A percentile compares a stretch with the other conserved stretches of the same genome.
Evolutionary conservation across 2,113 vertebrate species (phyloP).

Genomic region (Crocuta crocuta): DNA sequence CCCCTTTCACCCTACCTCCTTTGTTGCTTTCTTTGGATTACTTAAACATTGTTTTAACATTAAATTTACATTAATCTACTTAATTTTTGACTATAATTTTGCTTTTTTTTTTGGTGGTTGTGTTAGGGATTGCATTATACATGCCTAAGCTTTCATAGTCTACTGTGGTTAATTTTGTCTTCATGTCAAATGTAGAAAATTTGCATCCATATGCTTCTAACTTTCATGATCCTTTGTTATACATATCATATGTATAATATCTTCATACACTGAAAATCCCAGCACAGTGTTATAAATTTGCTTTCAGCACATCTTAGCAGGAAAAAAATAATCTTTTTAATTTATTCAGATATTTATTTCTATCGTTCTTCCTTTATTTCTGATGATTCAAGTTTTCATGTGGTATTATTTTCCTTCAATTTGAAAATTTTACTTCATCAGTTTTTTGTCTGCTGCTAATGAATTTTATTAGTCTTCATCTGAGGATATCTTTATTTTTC

Average conservation of each 20-base stretch:
- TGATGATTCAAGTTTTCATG: background rate
- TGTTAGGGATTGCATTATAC: background rate
- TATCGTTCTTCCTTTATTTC: background rate
- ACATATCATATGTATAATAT: background rate
- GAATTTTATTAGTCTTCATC: slow-evolving; percentile 16
- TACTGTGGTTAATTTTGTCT: background rate
- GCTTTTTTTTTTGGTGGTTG: background rate
- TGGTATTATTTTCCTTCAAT: background rate
- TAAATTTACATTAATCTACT: background rate
- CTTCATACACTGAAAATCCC: background rate
- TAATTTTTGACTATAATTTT: background rate
- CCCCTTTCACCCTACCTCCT: fast-evolving
- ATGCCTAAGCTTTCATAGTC: background rate
- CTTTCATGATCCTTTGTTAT: background rate
- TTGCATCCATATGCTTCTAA: background rate
- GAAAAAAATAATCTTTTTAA: background rate
- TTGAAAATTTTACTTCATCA: background rate
- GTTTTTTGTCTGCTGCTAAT: background rate
- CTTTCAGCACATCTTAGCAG: background rate
- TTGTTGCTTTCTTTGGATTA: background rate
- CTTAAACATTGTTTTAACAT: background rate
- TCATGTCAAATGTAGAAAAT: background rate
- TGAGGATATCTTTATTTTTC: background rate
- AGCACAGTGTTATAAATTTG: slow-evolving; percentile 5
- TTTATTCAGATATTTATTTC: background rate